These are phyloP conservation scores for Ranitomeya variabilis DNA, from an alignment of 2,113 vertebrate genomes.

Conservation along the genomic window DNA sequence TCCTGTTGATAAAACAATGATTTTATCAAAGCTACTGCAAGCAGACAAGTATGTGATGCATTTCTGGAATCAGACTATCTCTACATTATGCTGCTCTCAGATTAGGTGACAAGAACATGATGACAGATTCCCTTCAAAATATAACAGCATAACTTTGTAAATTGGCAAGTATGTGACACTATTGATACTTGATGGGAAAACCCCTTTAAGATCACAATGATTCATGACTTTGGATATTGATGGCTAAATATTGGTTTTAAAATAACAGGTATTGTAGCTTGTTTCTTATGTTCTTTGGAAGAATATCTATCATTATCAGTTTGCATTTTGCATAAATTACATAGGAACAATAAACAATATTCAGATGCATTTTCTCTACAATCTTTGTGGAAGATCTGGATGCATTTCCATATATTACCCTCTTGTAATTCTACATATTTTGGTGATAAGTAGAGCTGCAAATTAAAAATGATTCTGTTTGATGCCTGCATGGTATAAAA, in stretches of 20 bases:
- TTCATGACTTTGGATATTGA: not conserved
- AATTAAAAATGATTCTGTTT: conserved; percentile 42
- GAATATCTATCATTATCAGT: not conserved
- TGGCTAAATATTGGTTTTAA: not conserved
- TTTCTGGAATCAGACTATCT: no score
- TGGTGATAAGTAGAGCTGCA: conserved; percentile 12
- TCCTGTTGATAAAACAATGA: no score
- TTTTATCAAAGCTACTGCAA: no score
- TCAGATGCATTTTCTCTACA: not conserved
- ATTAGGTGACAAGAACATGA: no score
- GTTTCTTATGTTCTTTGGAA: not conserved
- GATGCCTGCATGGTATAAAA: conserved; percentile 21
- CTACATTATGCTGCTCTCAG: no score
- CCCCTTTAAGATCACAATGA: not conserved
- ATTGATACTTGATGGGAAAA: no score
- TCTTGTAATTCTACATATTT: conserved; percentile 10
- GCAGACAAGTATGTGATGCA: no score
- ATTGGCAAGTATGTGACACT: no score
- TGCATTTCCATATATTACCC: conserved; percentile 7
- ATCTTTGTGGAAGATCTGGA: not conserved
- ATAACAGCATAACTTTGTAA: no score
- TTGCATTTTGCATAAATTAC: not conserved
- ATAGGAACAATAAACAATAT: not conserved
- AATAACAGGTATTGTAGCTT: not conserved
- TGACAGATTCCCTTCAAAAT: no score